These are phyloP conservation scores for Hiodon alosoides DNA, from an alignment of 2,113 vertebrate genomes.

Conservation along the genomic window DNA sequence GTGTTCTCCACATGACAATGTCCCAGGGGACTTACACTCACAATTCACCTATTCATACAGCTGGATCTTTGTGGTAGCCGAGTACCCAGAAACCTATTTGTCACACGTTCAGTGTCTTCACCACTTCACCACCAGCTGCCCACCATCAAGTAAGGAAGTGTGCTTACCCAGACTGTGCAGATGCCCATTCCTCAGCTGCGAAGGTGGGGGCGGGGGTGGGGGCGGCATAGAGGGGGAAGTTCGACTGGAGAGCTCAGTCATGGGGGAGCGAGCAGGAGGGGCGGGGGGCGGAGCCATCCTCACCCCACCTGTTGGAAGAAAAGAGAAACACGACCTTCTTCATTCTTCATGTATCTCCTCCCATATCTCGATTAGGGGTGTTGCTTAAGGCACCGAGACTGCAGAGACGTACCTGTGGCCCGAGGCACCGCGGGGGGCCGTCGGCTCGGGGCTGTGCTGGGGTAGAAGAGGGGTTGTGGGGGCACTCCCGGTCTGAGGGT, in stretches of 20 bases:
- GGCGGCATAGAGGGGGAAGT: conserved; percentile 56
- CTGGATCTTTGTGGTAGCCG: no score
- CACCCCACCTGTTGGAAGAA: conserved; percentile 45
- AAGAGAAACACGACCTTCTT: not conserved
- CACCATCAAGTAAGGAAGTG: no score
- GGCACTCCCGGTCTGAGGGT: conserved; percentile 54
- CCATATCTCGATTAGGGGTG: not conserved
- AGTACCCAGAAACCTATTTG: no score
- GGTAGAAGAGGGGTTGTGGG: conserved; percentile 64
- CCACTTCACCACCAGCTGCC: not conserved
- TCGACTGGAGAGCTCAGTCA: conserved; percentile 82
- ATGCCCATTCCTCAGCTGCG: conserved; percentile 71
- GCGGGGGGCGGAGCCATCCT: conserved; percentile 79
- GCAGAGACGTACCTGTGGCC: conserved; percentile 44
- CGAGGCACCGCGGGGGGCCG: conserved; percentile 62
- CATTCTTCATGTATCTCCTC: not conserved
- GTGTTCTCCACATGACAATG: not conserved
- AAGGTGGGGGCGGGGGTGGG: conserved; percentile 38
- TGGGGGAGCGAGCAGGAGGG: conserved; percentile 83
- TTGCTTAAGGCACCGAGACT: not conserved
- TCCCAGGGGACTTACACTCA: no score
- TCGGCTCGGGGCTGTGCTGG: conserved; percentile 58
- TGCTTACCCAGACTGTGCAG: conserved; percentile 68
- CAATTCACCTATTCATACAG: no score
- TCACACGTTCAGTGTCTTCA: no score